A percentile compares a stretch with the other conserved stretches of the same genome.
Evolutionary conservation across 2,797 vertebrate genomes (phyloP).

Genomic region (Microhierax caerulescens): DNA sequence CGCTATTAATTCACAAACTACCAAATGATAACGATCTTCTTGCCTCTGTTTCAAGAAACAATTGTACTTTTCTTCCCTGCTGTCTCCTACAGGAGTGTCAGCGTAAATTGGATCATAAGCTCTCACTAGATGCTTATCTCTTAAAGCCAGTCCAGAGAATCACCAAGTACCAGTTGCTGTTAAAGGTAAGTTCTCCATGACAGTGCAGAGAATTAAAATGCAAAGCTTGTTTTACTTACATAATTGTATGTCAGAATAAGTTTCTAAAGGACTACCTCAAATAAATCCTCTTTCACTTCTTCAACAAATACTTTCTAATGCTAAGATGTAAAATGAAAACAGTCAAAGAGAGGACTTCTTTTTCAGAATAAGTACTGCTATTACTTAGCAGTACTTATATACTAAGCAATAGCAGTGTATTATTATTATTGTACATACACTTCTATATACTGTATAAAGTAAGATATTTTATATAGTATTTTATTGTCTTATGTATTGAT

Average conservation of each 20-base stretch:
- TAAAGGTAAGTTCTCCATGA: conserved; percentile 80
- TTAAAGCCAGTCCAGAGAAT: conserved; percentile 94
- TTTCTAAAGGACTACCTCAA: not conserved
- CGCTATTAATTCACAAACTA: not conserved
- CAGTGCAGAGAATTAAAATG: not conserved
- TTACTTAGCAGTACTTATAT: not conserved
- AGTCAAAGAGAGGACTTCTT: not conserved
- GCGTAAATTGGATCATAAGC: conserved; percentile 91
- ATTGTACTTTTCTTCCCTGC: not conserved
- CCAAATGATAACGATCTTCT: not conserved
- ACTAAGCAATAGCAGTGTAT: not conserved
- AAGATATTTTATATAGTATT: not conserved
- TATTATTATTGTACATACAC: not conserved
- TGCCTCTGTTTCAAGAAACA: not conserved
- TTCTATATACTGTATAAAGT: not conserved
- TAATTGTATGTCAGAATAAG: not conserved
- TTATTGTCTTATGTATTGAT: not conserved
- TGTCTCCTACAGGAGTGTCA: conserved; percentile 86
- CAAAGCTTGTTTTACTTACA: not conserved
- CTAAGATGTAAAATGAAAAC: not conserved
- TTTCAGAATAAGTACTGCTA: not conserved
- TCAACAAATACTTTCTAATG: not conserved
- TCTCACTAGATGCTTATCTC: conserved; percentile 92
- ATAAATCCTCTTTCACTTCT: not conserved
- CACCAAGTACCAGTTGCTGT: conserved; percentile 90